Percentiles rank a stretch among this genome's conserved stretches.
Evolutionary conservation across 2,113 vertebrate species (phyloP).

Genomic region (Rhinoptilus africanus): DNA sequence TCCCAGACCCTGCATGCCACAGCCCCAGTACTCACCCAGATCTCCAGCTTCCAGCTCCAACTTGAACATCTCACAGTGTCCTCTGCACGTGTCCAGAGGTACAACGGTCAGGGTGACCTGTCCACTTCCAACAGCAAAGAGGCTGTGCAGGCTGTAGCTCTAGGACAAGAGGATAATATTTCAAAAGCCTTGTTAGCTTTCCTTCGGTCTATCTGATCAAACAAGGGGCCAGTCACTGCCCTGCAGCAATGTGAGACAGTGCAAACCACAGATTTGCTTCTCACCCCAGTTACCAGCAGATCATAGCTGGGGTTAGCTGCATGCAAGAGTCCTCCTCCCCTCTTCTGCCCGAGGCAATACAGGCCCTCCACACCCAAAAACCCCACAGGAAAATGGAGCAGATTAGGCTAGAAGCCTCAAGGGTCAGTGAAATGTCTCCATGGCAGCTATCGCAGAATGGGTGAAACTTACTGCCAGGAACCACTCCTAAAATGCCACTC

Average conservation of each 20-base stretch:
- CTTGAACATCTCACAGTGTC: slow-evolving; percentile 65
- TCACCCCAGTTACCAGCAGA: neutral
- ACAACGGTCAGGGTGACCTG: slow-evolving; percentile 68
- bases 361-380: neutral
- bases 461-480: neutral
- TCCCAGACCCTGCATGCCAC: neutral
- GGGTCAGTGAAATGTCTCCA: neutral
- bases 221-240: neutral
- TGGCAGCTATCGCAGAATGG: neutral
- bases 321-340: neutral
- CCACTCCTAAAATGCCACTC: neutral
- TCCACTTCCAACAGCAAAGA: slow-evolving; percentile 67
- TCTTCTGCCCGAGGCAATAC: neutral
- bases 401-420: neutral
- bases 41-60: slow-evolving; percentile 73
- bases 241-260: neutral
- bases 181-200: neutral
- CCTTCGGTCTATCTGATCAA: neutral
- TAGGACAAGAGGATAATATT: neutral
- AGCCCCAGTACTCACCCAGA: slow-evolving; percentile 62
- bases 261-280: neutral
- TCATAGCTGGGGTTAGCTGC: neutral
- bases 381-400: neutral
- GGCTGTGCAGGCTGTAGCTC: slow-evolving; percentile 66
- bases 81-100: slow-evolving; percentile 66